Evolutionary conservation across 2,113 vertebrate genomes (phyloP).

Genomic region (Epinephelus lanceolatus): DNA sequence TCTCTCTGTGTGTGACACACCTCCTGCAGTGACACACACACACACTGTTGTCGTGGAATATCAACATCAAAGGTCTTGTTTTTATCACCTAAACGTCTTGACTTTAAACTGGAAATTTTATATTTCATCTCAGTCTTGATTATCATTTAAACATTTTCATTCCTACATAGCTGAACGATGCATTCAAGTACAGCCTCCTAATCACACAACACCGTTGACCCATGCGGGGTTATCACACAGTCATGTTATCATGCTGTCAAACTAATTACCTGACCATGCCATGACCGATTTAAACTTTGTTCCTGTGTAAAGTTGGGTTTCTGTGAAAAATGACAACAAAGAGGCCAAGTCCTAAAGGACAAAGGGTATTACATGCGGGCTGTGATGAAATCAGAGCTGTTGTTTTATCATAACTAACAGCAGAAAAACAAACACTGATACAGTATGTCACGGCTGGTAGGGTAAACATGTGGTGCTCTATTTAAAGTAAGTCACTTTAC

Average conservation of each 20-base stretch:
- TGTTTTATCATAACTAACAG: background rate
- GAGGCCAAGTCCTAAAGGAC: slow-evolving; percentile 42
- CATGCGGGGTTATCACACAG: slow-evolving; percentile 31
- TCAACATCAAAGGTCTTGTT: slow-evolving; percentile 17
- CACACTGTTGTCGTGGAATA: background rate
- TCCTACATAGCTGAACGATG: background rate
- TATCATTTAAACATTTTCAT: background rate
- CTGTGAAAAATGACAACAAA: slow-evolving; percentile 29
- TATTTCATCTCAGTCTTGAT: background rate
- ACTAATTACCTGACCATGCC: slow-evolving; percentile 35
- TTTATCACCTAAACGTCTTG: background rate
- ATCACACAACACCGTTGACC: slow-evolving; percentile 3
- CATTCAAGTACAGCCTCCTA: background rate
- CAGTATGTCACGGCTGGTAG: background rate
- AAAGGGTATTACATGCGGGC: slow-evolving; percentile 41
- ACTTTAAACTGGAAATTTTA: background rate
- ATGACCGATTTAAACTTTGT: slow-evolving; percentile 64
- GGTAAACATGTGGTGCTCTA: no score
- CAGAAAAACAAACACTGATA: background rate
- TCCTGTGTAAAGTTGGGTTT: slow-evolving; percentile 26
- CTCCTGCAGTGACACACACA: slow-evolving; percentile 21
- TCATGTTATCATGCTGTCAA: slow-evolving; percentile 31
- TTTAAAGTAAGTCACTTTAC: background rate
- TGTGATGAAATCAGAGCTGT: slow-evolving; percentile 18
- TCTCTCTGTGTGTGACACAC: slow-evolving; percentile 10